Base-by-base conservation (phyloP, 2,113 vertebrate genomes). In the Dendropsophus ebraccatus region DNA sequence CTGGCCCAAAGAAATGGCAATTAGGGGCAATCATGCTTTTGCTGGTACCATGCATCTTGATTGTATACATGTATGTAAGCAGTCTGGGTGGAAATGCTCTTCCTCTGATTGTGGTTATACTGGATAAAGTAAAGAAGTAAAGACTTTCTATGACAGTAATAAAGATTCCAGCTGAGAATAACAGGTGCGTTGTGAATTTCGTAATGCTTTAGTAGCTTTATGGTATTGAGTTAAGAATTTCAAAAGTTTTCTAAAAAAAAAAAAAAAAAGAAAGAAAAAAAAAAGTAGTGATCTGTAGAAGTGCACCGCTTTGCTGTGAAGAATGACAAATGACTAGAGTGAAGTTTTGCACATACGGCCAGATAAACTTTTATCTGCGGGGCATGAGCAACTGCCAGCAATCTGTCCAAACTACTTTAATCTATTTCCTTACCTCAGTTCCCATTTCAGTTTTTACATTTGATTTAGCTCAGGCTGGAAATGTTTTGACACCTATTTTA, bases 321-420 rank as follows among this genome's bases (percentile, higher is more conserved):
- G 93, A 91, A 94, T 96, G 95, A 96, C 93, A 94, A 96, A 96
- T 95, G 92, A 91, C 91, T 91, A 81, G 87, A 90, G 90, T 93
- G 93, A 94, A 93, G 91, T 94, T 95, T 93, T 93, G 91, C 92
- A 92, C 94, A 92, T 94, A 92, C 60, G 67, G 90, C 91, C 89
- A 91, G 92, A 92, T 94, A 94, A 95, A 95, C 91, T 93, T 91
- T 95, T 95, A 94, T 96, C 94, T 96, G 94, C 89, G 89, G 94
- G 93, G 92, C 93, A 94, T 93, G 92, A 93, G 91, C 92, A 91
- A 91, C 94, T 96, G 95, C 93, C 94, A 96, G 91, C 91, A 92
- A 92, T 91, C 91, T 94, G 95, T 95, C 93, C 91, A 91, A 92
- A 93, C 90, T 93, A 89, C 93, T 95, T 96, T 94, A 96, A 95